Evolutionary conservation across 2,113 vertebrate genomes (phyloP).

Genomic region (Cyrtonyx montezumae): DNA sequence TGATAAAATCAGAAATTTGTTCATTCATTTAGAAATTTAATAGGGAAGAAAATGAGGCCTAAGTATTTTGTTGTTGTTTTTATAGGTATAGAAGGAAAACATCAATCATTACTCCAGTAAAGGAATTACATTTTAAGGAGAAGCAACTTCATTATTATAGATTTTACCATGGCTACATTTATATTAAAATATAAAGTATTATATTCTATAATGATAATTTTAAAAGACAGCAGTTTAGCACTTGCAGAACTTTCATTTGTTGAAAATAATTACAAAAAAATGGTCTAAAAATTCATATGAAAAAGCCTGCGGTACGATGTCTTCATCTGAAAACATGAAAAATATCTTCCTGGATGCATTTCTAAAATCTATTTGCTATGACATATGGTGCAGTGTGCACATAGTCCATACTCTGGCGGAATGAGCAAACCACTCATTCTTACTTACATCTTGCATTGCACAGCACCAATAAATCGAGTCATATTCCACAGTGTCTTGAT

Average conservation of each 20-base stretch:
- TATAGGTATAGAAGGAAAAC: not conserved
- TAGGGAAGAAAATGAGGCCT: not conserved
- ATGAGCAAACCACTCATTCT: not conserved
- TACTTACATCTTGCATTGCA: not conserved
- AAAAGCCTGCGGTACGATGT: not conserved
- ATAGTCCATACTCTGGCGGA: not conserved
- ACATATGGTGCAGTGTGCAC: not conserved
- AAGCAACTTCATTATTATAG: constrained; percentile 6
- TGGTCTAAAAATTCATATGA: not conserved
- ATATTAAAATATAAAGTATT: not conserved
- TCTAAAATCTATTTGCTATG: not conserved
- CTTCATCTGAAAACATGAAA: not conserved
- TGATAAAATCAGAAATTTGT: constrained; percentile 11
- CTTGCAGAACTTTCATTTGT: not conserved
- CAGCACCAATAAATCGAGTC: not conserved
- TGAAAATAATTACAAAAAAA: not conserved
- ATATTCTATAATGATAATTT: not conserved
- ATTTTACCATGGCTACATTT: not conserved
- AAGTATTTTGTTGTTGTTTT: not conserved
- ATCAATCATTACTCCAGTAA: not conserved
- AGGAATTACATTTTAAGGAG: not conserved
- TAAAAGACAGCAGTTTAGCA: not conserved
- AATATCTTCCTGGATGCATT: not conserved
- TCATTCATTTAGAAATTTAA: not conserved
- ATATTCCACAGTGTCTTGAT: not conserved